Conservation (phyloP, 2,113 vertebrate genomes). For the Bettongia penicillata region DNA sequence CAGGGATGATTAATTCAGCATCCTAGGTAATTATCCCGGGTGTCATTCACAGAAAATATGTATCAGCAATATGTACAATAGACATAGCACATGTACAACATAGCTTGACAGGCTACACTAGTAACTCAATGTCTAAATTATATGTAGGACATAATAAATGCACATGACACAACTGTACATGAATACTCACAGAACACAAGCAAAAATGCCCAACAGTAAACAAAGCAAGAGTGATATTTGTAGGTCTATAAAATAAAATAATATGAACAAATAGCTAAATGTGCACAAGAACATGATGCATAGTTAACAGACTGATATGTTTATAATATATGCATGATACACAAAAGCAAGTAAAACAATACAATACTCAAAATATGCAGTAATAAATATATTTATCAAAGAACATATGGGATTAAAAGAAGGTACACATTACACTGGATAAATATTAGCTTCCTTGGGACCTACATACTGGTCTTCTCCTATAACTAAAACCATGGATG, state of each 20-base stretch:
- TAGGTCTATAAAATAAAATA: not conserved
- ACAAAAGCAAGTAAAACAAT: not conserved
- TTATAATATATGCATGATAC: not conserved
- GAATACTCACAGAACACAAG: not conserved
- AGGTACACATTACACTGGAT: not conserved
- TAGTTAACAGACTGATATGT: not conserved
- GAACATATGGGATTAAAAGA: not conserved
- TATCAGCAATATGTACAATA: not conserved
- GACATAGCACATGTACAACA: not conserved
- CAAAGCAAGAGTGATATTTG: not conserved
- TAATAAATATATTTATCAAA: not conserved
- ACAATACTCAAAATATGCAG: not conserved
- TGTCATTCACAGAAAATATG: not conserved
- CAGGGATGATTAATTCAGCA: not conserved
- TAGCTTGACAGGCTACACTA: not conserved
- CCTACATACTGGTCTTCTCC: not conserved
- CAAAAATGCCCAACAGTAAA: not conserved
- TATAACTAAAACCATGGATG: not conserved
- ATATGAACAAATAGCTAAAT: not conserved
- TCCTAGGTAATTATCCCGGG: not conserved
- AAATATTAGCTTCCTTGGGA: not conserved
- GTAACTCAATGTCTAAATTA: not conserved
- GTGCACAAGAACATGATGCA: not conserved
- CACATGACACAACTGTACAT: not conserved
- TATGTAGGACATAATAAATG: not conserved